Base-by-base conservation (phyloP, 2,888 invertebrate species). In the Junonia oenone region DNA sequence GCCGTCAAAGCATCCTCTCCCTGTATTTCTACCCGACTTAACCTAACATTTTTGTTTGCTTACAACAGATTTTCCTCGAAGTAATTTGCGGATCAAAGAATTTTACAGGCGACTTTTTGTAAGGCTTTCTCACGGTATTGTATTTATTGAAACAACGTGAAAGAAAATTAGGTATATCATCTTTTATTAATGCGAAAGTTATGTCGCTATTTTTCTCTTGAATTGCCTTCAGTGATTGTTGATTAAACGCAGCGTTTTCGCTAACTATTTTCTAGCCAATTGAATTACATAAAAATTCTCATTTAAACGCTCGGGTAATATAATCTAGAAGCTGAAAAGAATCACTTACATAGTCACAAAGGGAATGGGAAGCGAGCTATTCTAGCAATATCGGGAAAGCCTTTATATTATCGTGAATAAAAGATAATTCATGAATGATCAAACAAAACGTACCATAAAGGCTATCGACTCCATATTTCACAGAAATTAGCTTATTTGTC, bases 401-500 rank as follows among this genome's bases (percentile, higher is more conserved):
- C 58, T 52, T 61, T 61, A 61, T 54, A 47, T 62, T 58, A 56
- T 47, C 53, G 52, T 56, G 59, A 62, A 64, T 63, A 55, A 63
- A 61, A 55, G 56, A 63, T 66, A 64, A 65, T 65, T 64, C 60
- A 59, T 59, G 58, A 66, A 66, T 66, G 66, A 69, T 68, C 65
- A 64, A 65, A 64, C 63, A 67, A 65, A 69, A 71, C 67, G 64
- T 67, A 68, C 64, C 63, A 62, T 68, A 63, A 58, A 68, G 65
- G 67, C 72, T 71, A 73, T 70, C 63, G 70, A 63, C 69, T 66
- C 65, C 64, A 78, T 81, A 81, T 78, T 78, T 81, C 74, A 76
- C 64, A 70, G 68, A 75, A 76, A 82, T 82, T 78, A 81, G 77
- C 78, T 80, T 82, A 80, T 79, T 84, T 68, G 64, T 66, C 65